Conservation (phyloP, 2,888 invertebrate species). For the Polietes domitor region DNA sequence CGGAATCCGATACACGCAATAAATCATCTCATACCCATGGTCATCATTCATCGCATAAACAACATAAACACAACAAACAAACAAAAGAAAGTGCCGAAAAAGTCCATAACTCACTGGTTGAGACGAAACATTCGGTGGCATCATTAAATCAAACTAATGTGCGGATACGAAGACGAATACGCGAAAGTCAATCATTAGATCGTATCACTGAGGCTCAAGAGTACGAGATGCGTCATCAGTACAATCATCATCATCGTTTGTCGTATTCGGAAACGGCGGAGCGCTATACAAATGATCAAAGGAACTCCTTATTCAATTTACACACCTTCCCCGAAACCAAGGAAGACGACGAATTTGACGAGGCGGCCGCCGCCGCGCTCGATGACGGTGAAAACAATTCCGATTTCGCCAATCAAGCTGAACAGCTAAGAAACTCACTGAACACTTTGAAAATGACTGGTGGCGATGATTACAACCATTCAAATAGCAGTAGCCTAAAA, state of each 20-base stretch:
- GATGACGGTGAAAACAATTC: slow-evolving; percentile 63
- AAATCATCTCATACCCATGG: slow-evolving; percentile 70
- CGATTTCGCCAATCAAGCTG: slow-evolving; percentile 63
- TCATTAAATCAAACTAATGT: slow-evolving; percentile 70
- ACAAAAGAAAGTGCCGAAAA: slow-evolving; percentile 74
- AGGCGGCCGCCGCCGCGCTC: slow-evolving; percentile 39
- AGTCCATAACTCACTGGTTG: slow-evolving; percentile 72
- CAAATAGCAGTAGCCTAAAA: slow-evolving; percentile 65
- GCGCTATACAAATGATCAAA: slow-evolving; percentile 67
- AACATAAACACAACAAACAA: slow-evolving; percentile 71
- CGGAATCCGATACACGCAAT: slow-evolving; percentile 76
- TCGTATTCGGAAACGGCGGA: slow-evolving; percentile 61
- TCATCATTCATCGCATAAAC: slow-evolving; percentile 49
- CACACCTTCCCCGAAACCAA: slow-evolving; percentile 76
- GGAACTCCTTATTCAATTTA: slow-evolving; percentile 74
- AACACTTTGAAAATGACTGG: slow-evolving; percentile 53
- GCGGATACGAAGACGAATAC: slow-evolving; percentile 84
- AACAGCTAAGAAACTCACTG: slow-evolving; percentile 68
- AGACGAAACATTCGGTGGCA: slow-evolving; percentile 68
- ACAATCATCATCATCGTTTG: slow-evolving; percentile 71
- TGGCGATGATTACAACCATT: slow-evolving; percentile 54
- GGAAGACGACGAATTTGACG: slow-evolving; percentile 75
- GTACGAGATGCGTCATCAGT: slow-evolving; percentile 80
- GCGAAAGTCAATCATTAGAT: slow-evolving; percentile 92
- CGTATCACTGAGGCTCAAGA: slow-evolving; percentile 93